These are phyloP conservation scores for Nephrotoma flavescens DNA, from an alignment of 2,888 invertebrate species.

Conservation along the genomic window DNA sequence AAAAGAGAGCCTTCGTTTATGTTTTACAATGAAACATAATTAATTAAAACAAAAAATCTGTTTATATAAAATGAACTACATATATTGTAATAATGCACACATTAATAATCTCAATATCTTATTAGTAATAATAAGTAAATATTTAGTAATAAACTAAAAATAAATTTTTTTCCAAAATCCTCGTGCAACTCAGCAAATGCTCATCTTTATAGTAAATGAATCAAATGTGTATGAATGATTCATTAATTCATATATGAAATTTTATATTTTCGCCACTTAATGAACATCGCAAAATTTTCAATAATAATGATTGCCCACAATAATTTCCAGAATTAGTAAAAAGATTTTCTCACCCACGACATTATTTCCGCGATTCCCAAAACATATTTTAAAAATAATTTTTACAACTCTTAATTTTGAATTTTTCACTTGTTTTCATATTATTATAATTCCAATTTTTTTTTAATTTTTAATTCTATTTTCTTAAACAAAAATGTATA, in stretches of 20 bases:
- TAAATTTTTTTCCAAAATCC: background rate
- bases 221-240: background rate
- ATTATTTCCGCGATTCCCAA: no score
- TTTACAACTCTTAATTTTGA: no score
- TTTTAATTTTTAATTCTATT: background rate
- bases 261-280: background rate
- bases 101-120: background rate
- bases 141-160: background rate
- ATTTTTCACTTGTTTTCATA: no score
- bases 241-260: background rate
- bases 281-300: no score
- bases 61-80: background rate
- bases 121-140: background rate
- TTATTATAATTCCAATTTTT: background rate
- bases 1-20: background rate
- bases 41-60: background rate
- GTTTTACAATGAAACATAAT: background rate
- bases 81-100: background rate
- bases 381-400: no score
- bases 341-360: background rate
- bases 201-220: background rate
- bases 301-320: background rate
- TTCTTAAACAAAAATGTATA: background rate
- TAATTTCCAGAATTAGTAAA: background rate
- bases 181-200: background rate